Evolutionary conservation across 2,888 invertebrate species (phyloP), one percentile per base, ranked within the genome.

Genomic region (Hemithea aestivaria): DNA sequence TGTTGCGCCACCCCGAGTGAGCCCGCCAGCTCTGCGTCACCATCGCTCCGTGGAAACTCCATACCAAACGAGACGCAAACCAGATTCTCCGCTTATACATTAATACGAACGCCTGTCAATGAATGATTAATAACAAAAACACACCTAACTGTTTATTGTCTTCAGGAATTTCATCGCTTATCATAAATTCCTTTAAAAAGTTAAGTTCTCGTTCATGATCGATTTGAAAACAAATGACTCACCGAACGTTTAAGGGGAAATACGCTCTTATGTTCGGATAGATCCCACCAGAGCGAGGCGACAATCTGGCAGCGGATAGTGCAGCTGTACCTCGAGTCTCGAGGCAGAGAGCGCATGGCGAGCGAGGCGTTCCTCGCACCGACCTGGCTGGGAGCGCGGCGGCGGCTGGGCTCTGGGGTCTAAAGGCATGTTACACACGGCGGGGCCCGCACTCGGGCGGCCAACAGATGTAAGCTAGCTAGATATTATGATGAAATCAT

Each of bases 341-440:
- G 41, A 36, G 35, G 40, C n/a, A 28, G 30, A 24, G 38, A 35
- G 36, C 29, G 46, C 44, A 26, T 16, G n/a, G 16, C 30, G 31
- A 43, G 50, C 35, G 45, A 50, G 42, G 46, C 44, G 37, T 36
- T 48, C 39, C 58, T 49, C 38, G 50, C 31, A n/a, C 40, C 20
- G 35, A 29, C 35, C 39, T 39, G 56, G 53, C 47, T 53, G 44
- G 38, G 50, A 5, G 16, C 16, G 5, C 16, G 3, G 16, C 16
- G 16, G 5, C 16, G 16, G 16, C 53, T 48, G 57, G 44, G 52
- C 53, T 78, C 73, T 78, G 78, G 66, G 75, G 65, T 71, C 74
- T 78, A 72, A 81, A 80, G 63, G 76, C 64, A 81, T n/a, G 65
- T 58, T 73, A 75, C 78, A 81, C 62, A 73, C 73, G 73, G 62